Evolutionary conservation across 2,888 invertebrate genomes (phyloP).

Genomic region (Drosophila fungiperda): DNA sequence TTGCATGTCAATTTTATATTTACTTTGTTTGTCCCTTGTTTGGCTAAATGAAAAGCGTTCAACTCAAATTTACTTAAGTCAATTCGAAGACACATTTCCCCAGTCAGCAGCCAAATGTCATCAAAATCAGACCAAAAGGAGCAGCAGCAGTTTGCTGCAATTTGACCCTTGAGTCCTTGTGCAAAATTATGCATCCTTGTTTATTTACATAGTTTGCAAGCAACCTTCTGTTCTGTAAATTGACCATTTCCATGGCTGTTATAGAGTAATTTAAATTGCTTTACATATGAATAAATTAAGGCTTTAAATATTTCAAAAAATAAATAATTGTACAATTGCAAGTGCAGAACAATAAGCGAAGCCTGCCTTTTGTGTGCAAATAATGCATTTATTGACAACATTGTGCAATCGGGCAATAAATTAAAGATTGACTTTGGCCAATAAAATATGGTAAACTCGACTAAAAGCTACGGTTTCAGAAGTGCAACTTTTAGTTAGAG

Average conservation of each 20-base stretch:
- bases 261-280: slow-evolving; percentile 37
- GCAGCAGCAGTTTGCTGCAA: slow-evolving; percentile 8
- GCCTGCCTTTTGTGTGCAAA: slow-evolving; percentile 50
- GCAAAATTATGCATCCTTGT: slow-evolving; percentile 41
- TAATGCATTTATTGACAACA: slow-evolving; percentile 55
- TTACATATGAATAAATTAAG: slow-evolving; percentile 43
- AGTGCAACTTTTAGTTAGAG: neutral
- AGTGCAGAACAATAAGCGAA: slow-evolving; percentile 11
- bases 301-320: slow-evolving; percentile 26
- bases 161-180: slow-evolving; percentile 30
- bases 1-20: slow-evolving; percentile 15
- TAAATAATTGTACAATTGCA: slow-evolving; percentile 33
- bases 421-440: slow-evolving; percentile 28
- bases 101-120: slow-evolving; percentile 23
- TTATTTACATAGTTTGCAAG: slow-evolving; percentile 34
- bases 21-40: slow-evolving; percentile 11
- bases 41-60: slow-evolving; percentile 67
- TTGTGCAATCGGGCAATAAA: slow-evolving; percentile 48
- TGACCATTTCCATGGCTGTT: slow-evolving; percentile 23
- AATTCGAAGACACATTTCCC: slow-evolving; percentile 61
- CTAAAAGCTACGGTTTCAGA: neutral
- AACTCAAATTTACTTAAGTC: slow-evolving; percentile 69
- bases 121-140: slow-evolving; percentile 1
- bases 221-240: slow-evolving; percentile 28
- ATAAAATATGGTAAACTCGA: neutral